Evolutionary conservation across 2,888 invertebrate species (phyloP).

Genomic region (Zele albiditarsus): DNA sequence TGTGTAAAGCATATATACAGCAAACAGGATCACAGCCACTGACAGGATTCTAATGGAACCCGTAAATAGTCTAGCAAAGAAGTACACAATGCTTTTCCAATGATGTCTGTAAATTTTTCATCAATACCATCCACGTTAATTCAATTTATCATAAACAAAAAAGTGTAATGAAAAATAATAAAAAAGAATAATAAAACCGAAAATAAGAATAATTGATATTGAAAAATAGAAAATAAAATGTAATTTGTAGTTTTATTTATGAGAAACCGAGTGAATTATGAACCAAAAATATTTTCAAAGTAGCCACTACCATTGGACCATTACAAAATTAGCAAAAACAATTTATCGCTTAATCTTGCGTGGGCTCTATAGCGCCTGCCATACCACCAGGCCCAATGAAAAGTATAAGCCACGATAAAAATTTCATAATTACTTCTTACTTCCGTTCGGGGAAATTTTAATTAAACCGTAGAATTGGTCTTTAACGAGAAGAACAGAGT

Average conservation of each 20-base stretch:
- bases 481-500: conserved; percentile 51
- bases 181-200: background rate
- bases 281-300: background rate
- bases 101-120: conserved; percentile 65
- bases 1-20: background rate
- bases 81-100: conserved; percentile 72
- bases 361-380: conserved; percentile 50
- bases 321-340: conserved; percentile 65
- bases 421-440: conserved; percentile 68
- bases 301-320: conserved; percentile 52
- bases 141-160: conserved; percentile 11
- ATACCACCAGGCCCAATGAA: conserved; percentile 33
- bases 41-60: conserved; percentile 73
- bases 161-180: conserved; percentile 1
- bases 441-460: conserved; percentile 65
- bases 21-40: conserved; percentile 66
- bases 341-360: conserved; percentile 65
- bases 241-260: background rate
- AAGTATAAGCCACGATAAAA: conserved; percentile 58
- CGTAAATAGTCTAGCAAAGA: conserved; percentile 66
- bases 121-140: conserved; percentile 20
- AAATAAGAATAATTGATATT: background rate
- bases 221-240: background rate
- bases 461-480: conserved; percentile 65
- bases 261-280: background rate